Evolutionary conservation across 2,888 invertebrate species (phyloP), one percentile per base, ranked within the genome.

Genomic region (Pollenia amentaria): DNA sequence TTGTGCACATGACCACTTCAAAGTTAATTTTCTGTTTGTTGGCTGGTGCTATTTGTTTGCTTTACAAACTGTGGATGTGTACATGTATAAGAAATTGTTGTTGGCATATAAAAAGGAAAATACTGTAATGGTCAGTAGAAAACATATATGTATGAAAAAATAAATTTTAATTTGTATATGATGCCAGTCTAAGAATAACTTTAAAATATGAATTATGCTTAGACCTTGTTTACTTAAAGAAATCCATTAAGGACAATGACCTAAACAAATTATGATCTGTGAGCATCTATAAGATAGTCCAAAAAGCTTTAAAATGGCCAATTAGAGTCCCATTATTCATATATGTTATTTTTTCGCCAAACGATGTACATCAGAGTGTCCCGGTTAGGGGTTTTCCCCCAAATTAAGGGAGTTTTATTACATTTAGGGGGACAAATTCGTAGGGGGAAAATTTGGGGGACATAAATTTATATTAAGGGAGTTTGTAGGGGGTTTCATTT

Each of bases 21-120:
- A 88, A 89, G 88, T 88, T 87, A 88, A 88, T 88, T 88, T 87
- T 87, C 87, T 76, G 76, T 67, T 76, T 76, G 78, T 51, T 40
- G 78, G 21, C 69, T 44, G 18, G 44, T 42, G 16, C 18, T 57
- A n/a, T 55, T n/a, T 53, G 7, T 51, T 18, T 44, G 46, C 12
- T 18, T 29, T 57, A 46, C 7, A 18, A 57, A 48, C 38, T 53
- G 40, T 57, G 42, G 67, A 60, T 55, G 46, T 64, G 51, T n/a
- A 29, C 55, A 60, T 18, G 53, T 53, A 53, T 11, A 46, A 38
- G 16, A 8, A 18, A 9, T 29, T 29, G 29, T 53, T 42, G 6
- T 65, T 46, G 65, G 14, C 21, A 12, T 64, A 21, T 40, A 46
- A 42, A 75, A 48, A 21, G 10, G 0, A 29, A 14, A 51, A 14